These are phyloP conservation scores for Rhegmatorhina hoffmannsi DNA, from an alignment of 2,113 vertebrate species.

Conservation along the genomic window DNA sequence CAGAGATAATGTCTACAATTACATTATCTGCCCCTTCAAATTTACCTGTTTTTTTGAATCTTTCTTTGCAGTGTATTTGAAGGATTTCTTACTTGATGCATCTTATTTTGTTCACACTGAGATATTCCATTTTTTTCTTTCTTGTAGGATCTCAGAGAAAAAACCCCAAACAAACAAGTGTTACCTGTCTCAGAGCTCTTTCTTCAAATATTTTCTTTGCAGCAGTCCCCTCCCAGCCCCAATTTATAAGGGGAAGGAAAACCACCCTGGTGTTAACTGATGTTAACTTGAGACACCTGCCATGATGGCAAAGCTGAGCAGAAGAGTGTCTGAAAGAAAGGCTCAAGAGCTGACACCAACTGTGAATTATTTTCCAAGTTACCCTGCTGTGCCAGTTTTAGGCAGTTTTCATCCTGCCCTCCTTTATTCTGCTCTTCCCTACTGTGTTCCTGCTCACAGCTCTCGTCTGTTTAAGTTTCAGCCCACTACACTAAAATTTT, in stretches of 20 bases:
- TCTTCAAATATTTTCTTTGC: neutral
- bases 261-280: neutral
- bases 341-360: neutral
- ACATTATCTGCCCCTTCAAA: neutral
- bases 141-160: too few species aligned
- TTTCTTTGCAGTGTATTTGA: neutral
- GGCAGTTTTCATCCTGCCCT: neutral
- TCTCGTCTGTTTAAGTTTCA: neutral
- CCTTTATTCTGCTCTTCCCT: neutral
- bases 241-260: neutral
- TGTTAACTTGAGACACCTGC: neutral
- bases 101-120: neutral
- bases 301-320: neutral
- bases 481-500: neutral
- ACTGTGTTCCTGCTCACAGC: fast-evolving
- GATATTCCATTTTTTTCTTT: neutral
- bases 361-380: neutral
- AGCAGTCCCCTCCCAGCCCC: fast-evolving
- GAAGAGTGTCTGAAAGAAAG: neutral
- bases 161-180: fast-evolving
- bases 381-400: neutral
- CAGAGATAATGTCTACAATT: neutral
- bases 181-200: neutral
- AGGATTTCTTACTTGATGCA: neutral
- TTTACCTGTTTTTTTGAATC: neutral